Base-by-base conservation (phyloP, 2,113 vertebrate genomes). In the Crotalus horridus region DNA sequence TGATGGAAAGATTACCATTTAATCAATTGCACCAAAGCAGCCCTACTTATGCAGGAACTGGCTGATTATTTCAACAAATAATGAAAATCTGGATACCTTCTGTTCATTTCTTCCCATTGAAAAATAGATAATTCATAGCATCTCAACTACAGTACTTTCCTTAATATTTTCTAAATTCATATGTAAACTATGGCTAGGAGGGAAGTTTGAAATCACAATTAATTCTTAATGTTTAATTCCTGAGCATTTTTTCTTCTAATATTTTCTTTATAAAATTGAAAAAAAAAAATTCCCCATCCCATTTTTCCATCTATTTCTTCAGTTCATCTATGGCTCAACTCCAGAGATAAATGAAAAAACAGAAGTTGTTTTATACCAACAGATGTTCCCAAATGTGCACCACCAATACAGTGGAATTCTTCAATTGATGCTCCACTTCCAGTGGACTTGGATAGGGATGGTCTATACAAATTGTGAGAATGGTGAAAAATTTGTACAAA, bases 361-460 rank as follows among this genome's bases (percentile, higher is more conserved):
- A 5, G 86, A 69, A 3, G 89, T 53, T 13, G 33, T 92, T 48
- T 93, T 53, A 3, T 64, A 93, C 59, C 92, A 93, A 23, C 69
- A 74, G 23, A 43, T 86, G 81, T 89, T 93, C 7, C 48, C 48
- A 26, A 69, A 58, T 56, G 89, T 89, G 8, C 33, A 2, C 1
- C 23, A 3, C 12, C 90, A 93, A 24, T 43, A 33, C 1, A 33
- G 17, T 8, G 93, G 88, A 1, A 61, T 95, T 6, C 12, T 91
- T 4, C n/a, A 58, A 0, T 46, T 95, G 29, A 17, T 95, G n/a
- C 48, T 94, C 6, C 43, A 94, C 74, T 94, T 95, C 54, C 56
- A 26, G 29, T 95, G 94, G 94, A 91, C 24, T 0, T 95, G 87
- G 87, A 69, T 95, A 56, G 92, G 85, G 0, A 12, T 93, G 3